Evolutionary conservation across 2,888 invertebrate genomes (phyloP).

Genomic region (Acholoe squamosa): DNA sequence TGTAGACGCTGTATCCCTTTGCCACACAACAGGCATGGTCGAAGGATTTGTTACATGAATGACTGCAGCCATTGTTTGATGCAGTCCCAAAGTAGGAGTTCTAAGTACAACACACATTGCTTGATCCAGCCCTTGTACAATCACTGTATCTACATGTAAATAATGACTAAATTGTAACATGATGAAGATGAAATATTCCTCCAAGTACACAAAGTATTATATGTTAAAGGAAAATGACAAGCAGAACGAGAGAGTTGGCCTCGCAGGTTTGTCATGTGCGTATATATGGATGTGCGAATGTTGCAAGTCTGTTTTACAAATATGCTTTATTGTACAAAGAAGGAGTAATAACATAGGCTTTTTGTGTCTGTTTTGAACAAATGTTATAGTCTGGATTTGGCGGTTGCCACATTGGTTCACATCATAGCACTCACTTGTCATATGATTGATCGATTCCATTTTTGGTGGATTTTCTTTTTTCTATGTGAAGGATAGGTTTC

Average conservation of each 20-base stretch:
- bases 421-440: neutral
- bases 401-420: neutral
- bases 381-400: neutral
- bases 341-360: neutral
- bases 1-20: neutral
- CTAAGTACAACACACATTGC: neutral
- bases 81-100: neutral
- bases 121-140: neutral
- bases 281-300: neutral
- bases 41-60: neutral
- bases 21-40: neutral
- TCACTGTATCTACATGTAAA: constrained; percentile 35
- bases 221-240: neutral
- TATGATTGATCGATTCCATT: constrained; percentile 20
- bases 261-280: neutral
- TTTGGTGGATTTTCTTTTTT: constrained; percentile 21
- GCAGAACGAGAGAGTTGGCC: neutral
- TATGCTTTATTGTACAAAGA: neutral
- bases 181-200: neutral
- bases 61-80: neutral
- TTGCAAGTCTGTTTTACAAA: neutral
- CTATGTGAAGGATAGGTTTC: constrained; percentile 1
- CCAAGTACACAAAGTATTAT: constrained; percentile 44
- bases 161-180: neutral
- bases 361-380: neutral